Evolutionary conservation across 2,113 vertebrate genomes (phyloP), one percentile per base, ranked within the genome.

Genomic region (Prionailurus viverrinus): DNA sequence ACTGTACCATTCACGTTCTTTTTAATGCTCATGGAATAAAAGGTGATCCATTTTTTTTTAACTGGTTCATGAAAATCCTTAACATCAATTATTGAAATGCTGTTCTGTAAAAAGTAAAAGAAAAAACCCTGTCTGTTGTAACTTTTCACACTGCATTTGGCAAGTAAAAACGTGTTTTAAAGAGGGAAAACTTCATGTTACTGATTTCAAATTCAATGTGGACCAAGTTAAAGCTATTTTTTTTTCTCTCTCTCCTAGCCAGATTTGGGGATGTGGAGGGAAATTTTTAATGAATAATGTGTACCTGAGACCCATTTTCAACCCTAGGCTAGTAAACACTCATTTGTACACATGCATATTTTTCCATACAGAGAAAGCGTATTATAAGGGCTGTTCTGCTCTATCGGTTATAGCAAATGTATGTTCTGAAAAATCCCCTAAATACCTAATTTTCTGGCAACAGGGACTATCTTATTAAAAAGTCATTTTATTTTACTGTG

Each of bases 381-480:
- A 83, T 95, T 88, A 53, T 85, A 91, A 94, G 65, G 84, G 41
- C 31, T 86, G 78, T 95, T 98, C 94, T 96, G 93, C 92, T 97
- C 97, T 89, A 93, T 89, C 41, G n/a, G 89, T 89, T 79, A 93
- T 11, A 97, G 93, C 93, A 95, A 97, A 97, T 98, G 88, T 71
- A 74, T 97, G 88, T 94, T 93, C 91, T 91, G 91, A 86, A 97
- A 95, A 97, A 97, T 92, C 71, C 92, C 84, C 68, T 91, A 96
- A 98, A 96, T 96, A 95, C 53, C 48, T 89, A 98, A 94, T 96
- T 97, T 95, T 71, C 95, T 97, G 79, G 94, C 93, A 97, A 95
- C 58, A 85, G 79, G 74, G 55, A 94, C 89, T 48, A 94, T 97
- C 81, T 97, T 97, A 98, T 97, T 98, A 98, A 97, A 96, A 98